phyloP scores from a whole-genome alignment of 2,888 invertebrate species.

The Elegia similella region DNA sequence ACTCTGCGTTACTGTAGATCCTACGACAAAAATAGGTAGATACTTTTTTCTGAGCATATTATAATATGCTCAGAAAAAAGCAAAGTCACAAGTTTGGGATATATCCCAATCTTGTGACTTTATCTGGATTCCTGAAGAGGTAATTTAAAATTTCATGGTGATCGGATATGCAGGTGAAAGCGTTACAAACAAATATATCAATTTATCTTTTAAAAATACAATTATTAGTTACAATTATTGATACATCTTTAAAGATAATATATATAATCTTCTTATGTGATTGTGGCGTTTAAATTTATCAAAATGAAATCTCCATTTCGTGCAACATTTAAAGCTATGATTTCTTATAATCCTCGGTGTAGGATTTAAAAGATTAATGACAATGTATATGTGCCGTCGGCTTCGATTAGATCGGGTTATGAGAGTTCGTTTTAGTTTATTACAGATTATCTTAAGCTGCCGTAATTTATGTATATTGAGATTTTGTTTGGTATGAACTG shows the following conservation, averaged over 20 bases:
- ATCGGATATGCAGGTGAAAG: too few relatives aligned
- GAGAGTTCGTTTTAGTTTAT: constrained; percentile 23
- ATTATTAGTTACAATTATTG: not conserved
- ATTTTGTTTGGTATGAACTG: not conserved
- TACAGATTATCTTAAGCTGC: constrained; percentile 24
- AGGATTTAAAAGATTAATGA: constrained; percentile 26
- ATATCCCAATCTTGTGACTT: too few relatives aligned
- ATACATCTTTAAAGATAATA: not conserved
- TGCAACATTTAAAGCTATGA: not conserved
- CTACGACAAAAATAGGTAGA: too few relatives aligned
- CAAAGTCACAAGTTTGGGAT: too few relatives aligned
- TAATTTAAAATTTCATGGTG: too few relatives aligned
- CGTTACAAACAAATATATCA: too few relatives aligned
- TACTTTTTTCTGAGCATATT: too few relatives aligned
- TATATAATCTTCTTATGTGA: constrained; percentile 8
- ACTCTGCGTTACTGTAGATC: too few relatives aligned
- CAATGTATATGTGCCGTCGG: constrained; percentile 27
- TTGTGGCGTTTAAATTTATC: constrained; percentile 4
- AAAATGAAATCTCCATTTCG: not conserved
- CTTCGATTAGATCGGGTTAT: constrained; percentile 23
- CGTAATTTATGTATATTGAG: constrained; percentile 21
- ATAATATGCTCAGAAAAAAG: too few relatives aligned
- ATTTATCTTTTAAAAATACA: too few relatives aligned
- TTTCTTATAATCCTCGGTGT: constrained; percentile 24
- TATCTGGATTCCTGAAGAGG: too few relatives aligned